Percentiles rank a stretch among this genome's conserved stretches.
Conservation (phyloP, 2,888 invertebrate species). For the Latheticus oryzae region DNA sequence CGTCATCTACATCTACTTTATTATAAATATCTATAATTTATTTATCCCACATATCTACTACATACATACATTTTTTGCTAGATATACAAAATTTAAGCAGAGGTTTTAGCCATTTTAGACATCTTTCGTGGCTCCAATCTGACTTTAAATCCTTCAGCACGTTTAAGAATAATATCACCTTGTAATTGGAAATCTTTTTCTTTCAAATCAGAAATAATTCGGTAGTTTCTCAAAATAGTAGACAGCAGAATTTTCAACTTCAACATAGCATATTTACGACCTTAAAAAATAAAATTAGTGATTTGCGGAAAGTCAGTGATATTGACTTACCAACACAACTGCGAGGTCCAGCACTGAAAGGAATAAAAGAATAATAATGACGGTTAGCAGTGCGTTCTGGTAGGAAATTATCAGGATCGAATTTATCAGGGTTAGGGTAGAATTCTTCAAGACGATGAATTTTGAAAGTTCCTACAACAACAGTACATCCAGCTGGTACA, state of each 20-base stretch:
- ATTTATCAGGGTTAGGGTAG: slow-evolving; percentile 77
- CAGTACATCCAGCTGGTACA: slow-evolving; percentile 78
- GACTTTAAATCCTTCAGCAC: slow-evolving; percentile 79
- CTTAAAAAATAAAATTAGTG: slow-evolving; percentile 59
- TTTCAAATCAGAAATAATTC: slow-evolving; percentile 71
- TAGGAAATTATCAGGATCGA: slow-evolving; percentile 84
- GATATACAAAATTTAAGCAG: too few species aligned
- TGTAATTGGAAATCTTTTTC: slow-evolving; percentile 77
- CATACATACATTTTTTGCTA: slow-evolving; percentile 5
- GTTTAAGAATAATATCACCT: slow-evolving; percentile 80
- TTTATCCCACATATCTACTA: slow-evolving; percentile 4
- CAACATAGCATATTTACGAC: slow-evolving; percentile 83
- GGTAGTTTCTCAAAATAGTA: slow-evolving; percentile 77
- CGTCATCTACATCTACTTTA: slow-evolving; percentile 9
- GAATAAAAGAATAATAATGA: slow-evolving; percentile 84
- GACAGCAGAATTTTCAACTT: slow-evolving; percentile 80
- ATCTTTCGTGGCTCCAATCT: slow-evolving; percentile 75
- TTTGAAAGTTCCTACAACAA: slow-evolving; percentile 75
- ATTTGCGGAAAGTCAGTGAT: too few species aligned
- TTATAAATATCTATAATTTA: not conserved
- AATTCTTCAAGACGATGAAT: slow-evolving; percentile 76
- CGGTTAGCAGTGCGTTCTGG: slow-evolving; percentile 80
- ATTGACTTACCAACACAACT: slow-evolving; percentile 77
- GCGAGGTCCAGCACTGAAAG: slow-evolving; percentile 84
- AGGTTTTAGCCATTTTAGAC: too few species aligned